phyloP scores from a whole-genome alignment of 2,113 vertebrate species.

The Vidua chalybeata region DNA sequence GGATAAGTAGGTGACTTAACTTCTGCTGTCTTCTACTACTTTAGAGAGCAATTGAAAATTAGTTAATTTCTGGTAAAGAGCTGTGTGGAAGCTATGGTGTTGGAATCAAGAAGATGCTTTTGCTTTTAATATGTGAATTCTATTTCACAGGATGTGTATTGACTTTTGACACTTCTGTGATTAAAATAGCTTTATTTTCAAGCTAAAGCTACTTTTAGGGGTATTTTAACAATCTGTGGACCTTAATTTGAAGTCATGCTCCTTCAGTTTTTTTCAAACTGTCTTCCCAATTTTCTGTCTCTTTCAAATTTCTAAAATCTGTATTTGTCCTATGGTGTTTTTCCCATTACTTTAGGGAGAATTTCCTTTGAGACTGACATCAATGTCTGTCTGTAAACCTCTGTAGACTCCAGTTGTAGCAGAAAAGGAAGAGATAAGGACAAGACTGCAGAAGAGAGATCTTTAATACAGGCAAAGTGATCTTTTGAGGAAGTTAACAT shows the following conservation, averaged over 20 bases:
- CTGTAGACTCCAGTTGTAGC: not conserved
- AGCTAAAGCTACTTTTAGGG: not conserved
- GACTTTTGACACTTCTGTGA: not conserved
- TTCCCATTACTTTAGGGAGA: not conserved
- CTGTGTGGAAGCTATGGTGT: not conserved
- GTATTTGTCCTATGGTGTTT: not conserved
- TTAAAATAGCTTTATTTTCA: not conserved
- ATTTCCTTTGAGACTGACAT: not conserved
- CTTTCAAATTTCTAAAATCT: not conserved
- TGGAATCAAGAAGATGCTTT: not conserved
- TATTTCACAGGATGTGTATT: not conserved
- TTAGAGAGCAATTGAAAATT: not conserved
- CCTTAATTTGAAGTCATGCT: not conserved
- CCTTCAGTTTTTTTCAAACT: not conserved
- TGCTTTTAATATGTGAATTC: not conserved
- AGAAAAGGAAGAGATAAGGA: not conserved
- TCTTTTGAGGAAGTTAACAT: not conserved
- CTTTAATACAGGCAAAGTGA: not conserved
- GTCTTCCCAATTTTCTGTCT: not conserved
- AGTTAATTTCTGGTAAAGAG: not conserved
- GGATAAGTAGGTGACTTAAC: conserved; percentile 83
- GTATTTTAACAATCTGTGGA: not conserved
- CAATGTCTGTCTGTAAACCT: not conserved
- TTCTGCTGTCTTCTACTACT: not conserved
- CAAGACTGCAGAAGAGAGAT: not conserved